Conservation (phyloP, 2,797 vertebrate genomes). For the Lutjanus argentimaculatus region DNA sequence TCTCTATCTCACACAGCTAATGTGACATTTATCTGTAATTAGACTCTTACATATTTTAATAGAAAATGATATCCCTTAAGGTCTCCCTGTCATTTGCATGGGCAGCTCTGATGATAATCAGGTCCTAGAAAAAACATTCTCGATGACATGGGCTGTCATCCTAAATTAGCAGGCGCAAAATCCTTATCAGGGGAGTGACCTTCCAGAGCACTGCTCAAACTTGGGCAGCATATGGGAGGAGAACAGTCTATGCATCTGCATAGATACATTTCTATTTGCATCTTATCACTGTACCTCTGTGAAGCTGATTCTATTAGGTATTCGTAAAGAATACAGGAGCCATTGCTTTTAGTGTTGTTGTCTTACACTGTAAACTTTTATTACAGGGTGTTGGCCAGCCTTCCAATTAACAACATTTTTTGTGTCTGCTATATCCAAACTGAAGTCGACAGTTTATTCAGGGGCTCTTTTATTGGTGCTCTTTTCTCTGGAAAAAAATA, state of each 20-base stretch:
- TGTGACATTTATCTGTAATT: slow-evolving; percentile 89
- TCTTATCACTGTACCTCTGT: not conserved
- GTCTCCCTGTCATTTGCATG: slow-evolving; percentile 87
- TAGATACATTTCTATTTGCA: slow-evolving; percentile 21
- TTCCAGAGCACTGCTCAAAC: slow-evolving; percentile 70
- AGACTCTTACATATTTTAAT: slow-evolving; percentile 87
- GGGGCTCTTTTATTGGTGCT: not conserved
- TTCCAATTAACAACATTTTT: not conserved
- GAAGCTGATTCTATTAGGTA: not conserved
- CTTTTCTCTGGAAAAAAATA: not conserved
- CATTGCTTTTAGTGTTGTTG: too few species aligned
- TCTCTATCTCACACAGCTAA: slow-evolving; percentile 80
- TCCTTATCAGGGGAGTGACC: slow-evolving; percentile 81
- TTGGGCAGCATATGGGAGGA: slow-evolving; percentile 41
- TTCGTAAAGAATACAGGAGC: not conserved
- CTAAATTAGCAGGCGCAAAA: slow-evolving; percentile 81
- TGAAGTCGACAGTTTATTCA: not conserved
- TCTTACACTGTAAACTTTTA: not conserved
- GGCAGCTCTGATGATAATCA: slow-evolving; percentile 85
- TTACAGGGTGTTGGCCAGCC: not conserved
- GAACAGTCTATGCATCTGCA: slow-evolving; percentile 17
- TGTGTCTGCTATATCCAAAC: not conserved
- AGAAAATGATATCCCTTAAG: slow-evolving; percentile 88
- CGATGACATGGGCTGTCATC: slow-evolving; percentile 83
- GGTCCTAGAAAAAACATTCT: slow-evolving; percentile 78